A percentile compares a stretch with the other conserved stretches of the same genome.
phyloP scores from a whole-genome alignment of 2,113 vertebrate species.

The Protobothrops flavoviridis region DNA sequence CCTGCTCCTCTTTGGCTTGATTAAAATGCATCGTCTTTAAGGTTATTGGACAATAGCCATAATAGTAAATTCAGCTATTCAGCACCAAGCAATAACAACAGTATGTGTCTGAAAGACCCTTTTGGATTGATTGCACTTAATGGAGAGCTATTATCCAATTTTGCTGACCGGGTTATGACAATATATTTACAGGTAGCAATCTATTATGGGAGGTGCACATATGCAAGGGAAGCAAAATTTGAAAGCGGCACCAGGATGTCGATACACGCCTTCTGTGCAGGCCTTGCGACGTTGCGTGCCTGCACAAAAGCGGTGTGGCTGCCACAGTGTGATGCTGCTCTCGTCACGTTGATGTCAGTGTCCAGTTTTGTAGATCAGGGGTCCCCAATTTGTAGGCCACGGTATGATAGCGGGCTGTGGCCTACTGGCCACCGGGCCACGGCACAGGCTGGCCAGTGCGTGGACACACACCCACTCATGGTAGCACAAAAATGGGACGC shows the following conservation, averaged over 20 bases:
- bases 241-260: neutral
- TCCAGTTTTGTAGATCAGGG: neutral
- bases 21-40: neutral
- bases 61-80: neutral
- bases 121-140: neutral
- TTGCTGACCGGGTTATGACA: neutral
- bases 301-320: neutral
- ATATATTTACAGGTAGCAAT: neutral
- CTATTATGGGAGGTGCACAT: neutral
- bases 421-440: neutral
- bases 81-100: neutral
- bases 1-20: neutral
- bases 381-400: too few relatives aligned
- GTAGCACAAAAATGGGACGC: too few relatives aligned
- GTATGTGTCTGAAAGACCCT: neutral
- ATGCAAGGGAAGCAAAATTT: neutral
- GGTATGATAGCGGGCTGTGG: rapidly evolving
- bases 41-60: neutral
- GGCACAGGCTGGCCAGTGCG: too few relatives aligned
- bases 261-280: neutral
- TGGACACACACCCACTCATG: too few relatives aligned
- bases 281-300: neutral
- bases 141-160: neutral
- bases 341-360: neutral
- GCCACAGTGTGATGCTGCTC: neutral